phyloP scores from a whole-genome alignment of 2,888 invertebrate species.

The Unio pictorum region DNA sequence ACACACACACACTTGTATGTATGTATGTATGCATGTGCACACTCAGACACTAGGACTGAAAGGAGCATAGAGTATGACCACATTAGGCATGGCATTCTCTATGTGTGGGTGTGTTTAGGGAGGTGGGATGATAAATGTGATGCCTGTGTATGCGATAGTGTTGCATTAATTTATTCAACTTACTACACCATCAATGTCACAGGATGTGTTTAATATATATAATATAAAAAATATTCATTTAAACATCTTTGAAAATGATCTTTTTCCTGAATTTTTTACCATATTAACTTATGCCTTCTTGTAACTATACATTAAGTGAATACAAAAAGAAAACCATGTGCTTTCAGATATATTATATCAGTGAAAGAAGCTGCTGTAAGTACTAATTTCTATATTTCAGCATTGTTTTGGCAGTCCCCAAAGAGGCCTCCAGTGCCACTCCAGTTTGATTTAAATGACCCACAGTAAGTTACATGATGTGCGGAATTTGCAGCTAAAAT shows the following conservation, averaged over 20 bases:
- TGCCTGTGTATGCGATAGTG: background rate
- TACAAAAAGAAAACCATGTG: no score
- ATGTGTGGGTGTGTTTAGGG: no score
- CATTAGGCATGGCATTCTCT: no score
- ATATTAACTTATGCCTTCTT: no score
- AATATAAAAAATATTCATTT: background rate
- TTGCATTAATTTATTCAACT: background rate
- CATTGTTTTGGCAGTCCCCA: conserved; percentile 71
- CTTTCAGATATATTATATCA: no score
- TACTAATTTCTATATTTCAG: conserved; percentile 42
- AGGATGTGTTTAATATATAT: background rate
- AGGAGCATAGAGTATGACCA: no score
- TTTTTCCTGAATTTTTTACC: background rate
- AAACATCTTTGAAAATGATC: background rate
- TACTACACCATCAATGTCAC: background rate
- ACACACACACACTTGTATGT: no score
- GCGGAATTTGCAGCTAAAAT: no score
- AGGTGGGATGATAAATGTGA: background rate
- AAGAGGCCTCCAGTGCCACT: conserved; percentile 69
- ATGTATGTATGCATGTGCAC: no score
- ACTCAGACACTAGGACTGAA: no score
- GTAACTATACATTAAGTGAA: no score
- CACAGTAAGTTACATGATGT: conserved; percentile 51
- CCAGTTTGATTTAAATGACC: conserved; percentile 60
- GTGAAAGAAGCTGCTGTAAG: no score